Evolutionary conservation across 1,140 invertebrate genomes (phyloP).

Genomic region (Magallana ariakensis): DNA sequence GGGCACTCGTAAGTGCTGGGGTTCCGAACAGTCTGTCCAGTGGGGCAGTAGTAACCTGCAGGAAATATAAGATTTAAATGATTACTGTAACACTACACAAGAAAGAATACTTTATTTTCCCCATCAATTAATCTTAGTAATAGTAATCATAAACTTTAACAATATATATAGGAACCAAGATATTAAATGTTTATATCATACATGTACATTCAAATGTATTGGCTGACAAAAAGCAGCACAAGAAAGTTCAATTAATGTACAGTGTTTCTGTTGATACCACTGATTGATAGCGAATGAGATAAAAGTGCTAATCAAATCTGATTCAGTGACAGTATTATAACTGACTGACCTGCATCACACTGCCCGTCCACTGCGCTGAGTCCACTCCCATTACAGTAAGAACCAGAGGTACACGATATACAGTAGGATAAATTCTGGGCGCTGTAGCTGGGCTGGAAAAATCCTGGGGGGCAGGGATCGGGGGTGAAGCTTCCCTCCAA

Average conservation of each 20-base stretch:
- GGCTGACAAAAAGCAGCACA: too few relatives aligned
- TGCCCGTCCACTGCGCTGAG: conserved; percentile 66
- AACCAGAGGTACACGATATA: conserved; percentile 72
- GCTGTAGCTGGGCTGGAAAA: conserved; percentile 70
- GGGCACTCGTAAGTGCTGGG: conserved; percentile 72
- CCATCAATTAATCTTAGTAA: too few relatives aligned
- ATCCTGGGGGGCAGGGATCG: conserved; percentile 69
- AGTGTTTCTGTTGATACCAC: too few relatives aligned
- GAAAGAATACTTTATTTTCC: too few relatives aligned
- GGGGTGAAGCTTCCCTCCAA: conserved; percentile 64
- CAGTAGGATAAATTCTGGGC: conserved; percentile 71
- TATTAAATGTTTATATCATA: too few relatives aligned
- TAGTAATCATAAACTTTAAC: too few relatives aligned
- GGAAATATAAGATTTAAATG: neutral
- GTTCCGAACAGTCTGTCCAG: conserved; percentile 71
- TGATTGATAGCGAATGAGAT: too few relatives aligned
- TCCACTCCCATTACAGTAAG: conserved; percentile 72
- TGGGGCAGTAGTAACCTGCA: conserved; percentile 76
- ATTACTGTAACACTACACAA: too few relatives aligned
- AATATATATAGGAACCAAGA: too few relatives aligned
- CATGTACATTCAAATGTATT: too few relatives aligned
- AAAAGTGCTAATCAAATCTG: too few relatives aligned
- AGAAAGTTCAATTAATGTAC: too few relatives aligned
- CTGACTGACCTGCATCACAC: conserved; percentile 72
- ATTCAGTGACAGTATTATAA: neutral